These are phyloP conservation scores for Aphodius granarius DNA, from an alignment of 2,888 invertebrate species.

Conservation along the genomic window DNA sequence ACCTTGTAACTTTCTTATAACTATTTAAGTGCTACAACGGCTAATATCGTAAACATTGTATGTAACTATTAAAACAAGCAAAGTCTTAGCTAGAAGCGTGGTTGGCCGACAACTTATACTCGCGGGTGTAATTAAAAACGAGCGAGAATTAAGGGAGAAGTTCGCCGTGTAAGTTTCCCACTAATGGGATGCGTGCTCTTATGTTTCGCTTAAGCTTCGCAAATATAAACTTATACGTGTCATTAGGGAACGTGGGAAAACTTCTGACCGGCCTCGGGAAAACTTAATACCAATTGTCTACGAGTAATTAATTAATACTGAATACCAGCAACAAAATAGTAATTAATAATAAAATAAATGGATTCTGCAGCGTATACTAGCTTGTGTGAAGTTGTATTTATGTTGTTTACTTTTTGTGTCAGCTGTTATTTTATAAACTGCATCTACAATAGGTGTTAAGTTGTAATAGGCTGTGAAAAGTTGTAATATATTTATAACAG, in stretches of 20 bases:
- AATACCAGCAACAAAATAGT: too few species aligned
- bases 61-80: background rate
- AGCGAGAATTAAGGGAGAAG: background rate
- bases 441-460: too few species aligned
- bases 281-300: background rate
- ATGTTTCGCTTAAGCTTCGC: background rate
- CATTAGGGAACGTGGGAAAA: background rate
- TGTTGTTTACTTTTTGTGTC: too few species aligned
- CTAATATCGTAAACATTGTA: background rate
- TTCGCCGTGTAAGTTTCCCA: background rate
- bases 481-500: too few species aligned
- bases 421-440: too few species aligned
- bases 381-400: too few species aligned
- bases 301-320: background rate
- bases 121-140: background rate
- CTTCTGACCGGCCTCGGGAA: background rate
- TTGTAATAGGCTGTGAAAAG: too few species aligned
- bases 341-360: too few species aligned
- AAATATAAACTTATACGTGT: background rate
- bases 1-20: background rate
- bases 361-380: too few species aligned
- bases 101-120: background rate
- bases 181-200: background rate
- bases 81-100: background rate
- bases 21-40: background rate